Evolutionary conservation across 2,888 invertebrate genomes (phyloP).

Genomic region (Standfussiana lucernea): DNA sequence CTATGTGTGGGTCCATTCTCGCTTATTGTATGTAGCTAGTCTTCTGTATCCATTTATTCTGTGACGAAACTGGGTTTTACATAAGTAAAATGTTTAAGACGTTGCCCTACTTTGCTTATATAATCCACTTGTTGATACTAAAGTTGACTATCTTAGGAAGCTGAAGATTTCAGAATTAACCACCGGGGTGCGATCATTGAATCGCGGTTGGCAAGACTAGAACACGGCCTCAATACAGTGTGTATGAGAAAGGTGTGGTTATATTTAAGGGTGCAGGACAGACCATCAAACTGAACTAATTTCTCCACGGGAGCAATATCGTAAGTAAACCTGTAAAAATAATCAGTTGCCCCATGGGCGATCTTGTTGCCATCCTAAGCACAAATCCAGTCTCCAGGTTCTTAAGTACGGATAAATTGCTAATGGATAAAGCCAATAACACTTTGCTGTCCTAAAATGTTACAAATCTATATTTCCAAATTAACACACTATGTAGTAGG

Average conservation of each 20-base stretch:
- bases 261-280: background rate
- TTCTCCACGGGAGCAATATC: background rate
- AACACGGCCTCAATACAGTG: background rate
- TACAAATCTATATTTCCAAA: background rate
- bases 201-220: conserved; percentile 4
- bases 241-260: background rate
- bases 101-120: conserved; percentile 12
- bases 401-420: too few relatives aligned
- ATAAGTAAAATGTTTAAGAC: conserved; percentile 29
- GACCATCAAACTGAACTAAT: background rate
- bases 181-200: conserved; percentile 37
- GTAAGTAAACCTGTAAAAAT: background rate
- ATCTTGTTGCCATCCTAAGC: background rate
- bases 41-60: conserved; percentile 1
- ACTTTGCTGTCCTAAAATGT: background rate
- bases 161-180: conserved; percentile 30
- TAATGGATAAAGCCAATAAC: background rate
- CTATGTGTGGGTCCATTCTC: background rate
- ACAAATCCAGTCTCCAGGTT: too few relatives aligned
- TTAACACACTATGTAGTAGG: background rate
- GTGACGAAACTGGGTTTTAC: conserved; percentile 17
- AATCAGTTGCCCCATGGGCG: background rate
- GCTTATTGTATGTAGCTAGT: background rate
- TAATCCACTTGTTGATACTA: conserved; percentile 41
- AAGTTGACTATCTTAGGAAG: conserved; percentile 44